phyloP scores from a whole-genome alignment of 2,797 vertebrate species.

The Hemitrygon akajei region DNA sequence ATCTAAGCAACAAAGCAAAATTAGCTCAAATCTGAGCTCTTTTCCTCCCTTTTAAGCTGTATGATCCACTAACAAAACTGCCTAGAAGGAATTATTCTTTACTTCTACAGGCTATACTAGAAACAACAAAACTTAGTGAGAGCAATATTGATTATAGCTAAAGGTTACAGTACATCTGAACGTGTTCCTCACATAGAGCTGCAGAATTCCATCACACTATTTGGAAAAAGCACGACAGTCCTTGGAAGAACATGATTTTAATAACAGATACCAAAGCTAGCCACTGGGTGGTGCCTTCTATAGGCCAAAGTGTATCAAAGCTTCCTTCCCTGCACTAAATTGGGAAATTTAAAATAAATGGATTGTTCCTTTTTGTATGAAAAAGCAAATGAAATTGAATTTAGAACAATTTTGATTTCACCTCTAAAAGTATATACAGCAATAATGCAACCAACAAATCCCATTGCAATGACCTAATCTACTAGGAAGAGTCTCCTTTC shows the following conservation, averaged over 20 bases:
- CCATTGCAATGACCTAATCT: neutral
- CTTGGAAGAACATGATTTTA: neutral
- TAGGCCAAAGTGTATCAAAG: neutral
- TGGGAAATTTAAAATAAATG: neutral
- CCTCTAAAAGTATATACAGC: neutral
- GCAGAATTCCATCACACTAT: neutral
- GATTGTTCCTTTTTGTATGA: neutral
- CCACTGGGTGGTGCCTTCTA: slow-evolving; percentile 11
- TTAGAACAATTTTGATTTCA: neutral
- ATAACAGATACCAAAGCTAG: slow-evolving; percentile 5
- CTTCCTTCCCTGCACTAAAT: neutral
- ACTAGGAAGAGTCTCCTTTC: neutral
- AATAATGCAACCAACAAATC: neutral
- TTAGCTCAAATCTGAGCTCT: neutral
- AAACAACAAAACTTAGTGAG: neutral
- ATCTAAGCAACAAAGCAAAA: neutral
- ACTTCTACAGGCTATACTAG: neutral
- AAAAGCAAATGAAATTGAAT: neutral
- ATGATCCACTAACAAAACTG: neutral
- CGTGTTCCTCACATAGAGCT: neutral
- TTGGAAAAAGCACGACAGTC: neutral
- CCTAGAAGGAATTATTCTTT: neutral
- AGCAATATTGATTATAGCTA: neutral
- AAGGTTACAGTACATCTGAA: neutral
- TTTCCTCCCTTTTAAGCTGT: neutral